Conservation (phyloP, 2,113 vertebrate genomes). For the Cyphotilapia sp. region DNA sequence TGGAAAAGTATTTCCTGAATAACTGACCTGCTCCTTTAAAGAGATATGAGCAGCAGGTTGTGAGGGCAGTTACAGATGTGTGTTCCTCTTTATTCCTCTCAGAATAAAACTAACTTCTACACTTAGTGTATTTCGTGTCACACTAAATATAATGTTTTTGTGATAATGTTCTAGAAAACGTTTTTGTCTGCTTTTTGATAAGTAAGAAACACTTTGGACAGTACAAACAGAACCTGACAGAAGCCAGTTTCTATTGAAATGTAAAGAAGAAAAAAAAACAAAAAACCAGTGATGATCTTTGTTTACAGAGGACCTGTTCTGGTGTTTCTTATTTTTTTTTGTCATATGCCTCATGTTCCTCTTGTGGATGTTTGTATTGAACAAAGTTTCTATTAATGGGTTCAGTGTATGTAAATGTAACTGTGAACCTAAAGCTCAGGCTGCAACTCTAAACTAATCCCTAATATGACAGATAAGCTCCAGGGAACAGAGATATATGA, state of each 20-base stretch:
- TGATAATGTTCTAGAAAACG: rapidly evolving
- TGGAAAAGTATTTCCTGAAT: neutral
- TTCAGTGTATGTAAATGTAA: neutral
- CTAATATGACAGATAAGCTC: neutral
- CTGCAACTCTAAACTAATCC: neutral
- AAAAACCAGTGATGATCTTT: neutral
- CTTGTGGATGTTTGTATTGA: neutral
- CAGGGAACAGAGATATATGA: rapidly evolving
- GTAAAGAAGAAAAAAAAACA: rapidly evolving
- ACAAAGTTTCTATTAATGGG: neutral
- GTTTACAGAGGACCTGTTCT: neutral
- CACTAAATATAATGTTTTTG: neutral
- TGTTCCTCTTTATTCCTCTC: neutral
- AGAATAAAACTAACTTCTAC: neutral
- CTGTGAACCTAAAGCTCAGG: neutral
- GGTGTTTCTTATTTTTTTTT: neutral
- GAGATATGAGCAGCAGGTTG: neutral
- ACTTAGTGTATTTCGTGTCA: rapidly evolving
- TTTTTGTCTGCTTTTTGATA: neutral
- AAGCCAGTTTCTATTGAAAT: neutral
- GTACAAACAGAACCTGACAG: neutral
- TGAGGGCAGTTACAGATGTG: neutral
- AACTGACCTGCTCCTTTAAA: rapidly evolving
- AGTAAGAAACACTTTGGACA: neutral
- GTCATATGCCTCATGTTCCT: neutral